A percentile compares a stretch with the other conserved stretches of the same genome.
These are phyloP conservation scores for Sciurus niger DNA, from an alignment of 2,113 vertebrate species.

Conservation along the genomic window DNA sequence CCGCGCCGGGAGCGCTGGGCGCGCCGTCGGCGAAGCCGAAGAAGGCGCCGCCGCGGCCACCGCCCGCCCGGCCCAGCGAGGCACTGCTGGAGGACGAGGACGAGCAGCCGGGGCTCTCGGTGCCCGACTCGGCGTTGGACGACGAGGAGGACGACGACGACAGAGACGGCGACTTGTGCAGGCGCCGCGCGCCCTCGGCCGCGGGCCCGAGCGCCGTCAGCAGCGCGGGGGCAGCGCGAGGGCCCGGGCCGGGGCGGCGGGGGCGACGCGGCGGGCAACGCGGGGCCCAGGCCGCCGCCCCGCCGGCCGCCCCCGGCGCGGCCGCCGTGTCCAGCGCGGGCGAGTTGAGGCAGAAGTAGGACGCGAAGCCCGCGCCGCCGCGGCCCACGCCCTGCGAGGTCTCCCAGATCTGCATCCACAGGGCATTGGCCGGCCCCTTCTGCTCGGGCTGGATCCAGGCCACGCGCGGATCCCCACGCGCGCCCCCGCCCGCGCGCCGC, in stretches of 20 bases:
- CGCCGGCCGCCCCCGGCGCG: slow-evolving; percentile 84
- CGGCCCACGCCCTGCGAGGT: slow-evolving; percentile 95
- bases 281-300: slow-evolving; percentile 78
- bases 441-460: slow-evolving; percentile 99
- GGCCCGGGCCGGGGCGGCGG: slow-evolving; percentile 65
- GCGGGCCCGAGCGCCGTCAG: slow-evolving; percentile 72
- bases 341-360: slow-evolving; percentile 91
- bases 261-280: slow-evolving; percentile 83
- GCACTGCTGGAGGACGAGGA: slow-evolving; percentile 89
- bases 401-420: slow-evolving; percentile 99
- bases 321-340: slow-evolving; percentile 88
- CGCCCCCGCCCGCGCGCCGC: slow-evolving; percentile 81
- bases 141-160: slow-evolving; percentile 93
- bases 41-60: slow-evolving; percentile 81
- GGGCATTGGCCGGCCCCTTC: slow-evolving; percentile 98
- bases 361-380: slow-evolving; percentile 89
- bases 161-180: slow-evolving; percentile 91
- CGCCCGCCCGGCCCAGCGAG: slow-evolving; percentile 78
- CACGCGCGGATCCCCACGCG: slow-evolving; percentile 98
- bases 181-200: slow-evolving; percentile 86
- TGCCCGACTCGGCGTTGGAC: slow-evolving; percentile 90
- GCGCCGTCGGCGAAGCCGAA: slow-evolving; percentile 85
- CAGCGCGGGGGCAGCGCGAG: slow-evolving; percentile 72
- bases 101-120: slow-evolving; percentile 91
- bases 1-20: slow-evolving; percentile 72